phyloP scores from a whole-genome alignment of 2,113 vertebrate species.

The Xerus inauris region DNA sequence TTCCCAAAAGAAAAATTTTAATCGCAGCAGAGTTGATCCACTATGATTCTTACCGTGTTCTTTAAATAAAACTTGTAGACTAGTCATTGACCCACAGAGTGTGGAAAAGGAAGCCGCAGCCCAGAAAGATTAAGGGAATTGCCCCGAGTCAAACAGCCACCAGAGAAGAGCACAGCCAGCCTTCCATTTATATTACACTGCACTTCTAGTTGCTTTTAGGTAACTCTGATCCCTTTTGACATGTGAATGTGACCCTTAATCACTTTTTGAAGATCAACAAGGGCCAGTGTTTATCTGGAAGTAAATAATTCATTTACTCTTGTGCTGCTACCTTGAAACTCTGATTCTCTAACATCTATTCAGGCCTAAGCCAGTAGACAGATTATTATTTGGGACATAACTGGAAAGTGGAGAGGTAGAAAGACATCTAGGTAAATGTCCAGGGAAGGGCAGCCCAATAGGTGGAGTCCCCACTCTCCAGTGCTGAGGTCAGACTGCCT shows the following conservation, averaged over 20 bases:
- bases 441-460: background rate
- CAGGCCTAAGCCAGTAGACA: background rate
- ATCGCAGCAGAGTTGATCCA: background rate
- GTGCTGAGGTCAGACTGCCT: background rate
- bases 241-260: background rate
- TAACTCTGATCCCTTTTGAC: background rate
- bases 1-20: constrained; percentile 14
- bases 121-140: background rate
- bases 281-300: background rate
- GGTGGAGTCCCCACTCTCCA: background rate
- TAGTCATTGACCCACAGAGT: background rate
- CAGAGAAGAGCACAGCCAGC: background rate
- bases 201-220: background rate
- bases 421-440: constrained; percentile 8
- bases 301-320: background rate
- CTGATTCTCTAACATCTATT: background rate
- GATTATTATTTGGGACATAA: background rate
- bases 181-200: background rate
- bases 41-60: background rate
- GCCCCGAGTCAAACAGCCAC: background rate
- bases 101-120: background rate
- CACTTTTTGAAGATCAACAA: background rate
- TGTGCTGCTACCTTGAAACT: background rate
- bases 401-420: background rate
- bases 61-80: background rate